A percentile compares a stretch with the other conserved stretches of the same genome.
Conservation (phyloP, 2,113 vertebrate species). For the Sigmodon hispidus region DNA sequence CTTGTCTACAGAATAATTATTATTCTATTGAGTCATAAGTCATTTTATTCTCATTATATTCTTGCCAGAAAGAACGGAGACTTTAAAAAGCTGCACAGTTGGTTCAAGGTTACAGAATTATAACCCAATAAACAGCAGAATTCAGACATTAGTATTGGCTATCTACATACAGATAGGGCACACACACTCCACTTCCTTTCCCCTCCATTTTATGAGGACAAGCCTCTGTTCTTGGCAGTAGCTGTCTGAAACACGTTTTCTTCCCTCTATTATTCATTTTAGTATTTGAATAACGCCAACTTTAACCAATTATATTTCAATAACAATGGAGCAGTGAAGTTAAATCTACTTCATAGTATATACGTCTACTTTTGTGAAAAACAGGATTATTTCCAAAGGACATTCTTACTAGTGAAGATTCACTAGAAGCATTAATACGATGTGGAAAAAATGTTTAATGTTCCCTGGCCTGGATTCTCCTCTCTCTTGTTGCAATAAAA, state of each 20-base stretch:
- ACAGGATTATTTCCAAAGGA: background rate
- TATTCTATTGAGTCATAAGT: background rate
- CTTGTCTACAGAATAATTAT: background rate
- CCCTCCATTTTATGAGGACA: background rate
- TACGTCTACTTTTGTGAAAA: background rate
- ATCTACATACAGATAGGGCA: background rate
- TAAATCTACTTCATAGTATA: background rate
- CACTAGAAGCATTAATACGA: background rate
- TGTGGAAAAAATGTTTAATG: background rate
- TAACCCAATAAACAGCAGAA: background rate
- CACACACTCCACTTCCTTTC: background rate
- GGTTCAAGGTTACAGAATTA: background rate
- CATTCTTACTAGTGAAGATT: background rate
- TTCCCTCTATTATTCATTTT: background rate
- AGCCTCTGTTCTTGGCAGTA: background rate
- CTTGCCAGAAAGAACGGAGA: background rate
- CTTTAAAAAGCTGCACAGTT: background rate
- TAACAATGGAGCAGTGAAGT: background rate
- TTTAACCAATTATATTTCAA: background rate
- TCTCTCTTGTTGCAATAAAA: background rate
- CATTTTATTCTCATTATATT: background rate
- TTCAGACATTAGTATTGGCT: background rate
- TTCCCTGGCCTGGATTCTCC: background rate
- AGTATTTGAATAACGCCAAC: background rate
- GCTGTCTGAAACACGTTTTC: background rate